Evolutionary conservation across 2,113 vertebrate genomes (phyloP).

Genomic region (Panthera tigris): DNA sequence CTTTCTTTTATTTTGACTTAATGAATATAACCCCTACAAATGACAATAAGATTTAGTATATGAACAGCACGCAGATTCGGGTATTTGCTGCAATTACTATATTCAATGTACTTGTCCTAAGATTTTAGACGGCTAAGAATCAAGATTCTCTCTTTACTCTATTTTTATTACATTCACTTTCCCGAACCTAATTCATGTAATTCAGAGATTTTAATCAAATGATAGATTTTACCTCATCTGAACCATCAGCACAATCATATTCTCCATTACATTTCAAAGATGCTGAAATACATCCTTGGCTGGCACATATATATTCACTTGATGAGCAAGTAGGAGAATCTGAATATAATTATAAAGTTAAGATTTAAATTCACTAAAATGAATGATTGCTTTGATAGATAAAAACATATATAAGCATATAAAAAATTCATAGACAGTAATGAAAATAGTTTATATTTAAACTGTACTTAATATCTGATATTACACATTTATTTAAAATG

Average conservation of each 20-base stretch:
- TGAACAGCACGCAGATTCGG: background rate
- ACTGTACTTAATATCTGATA: background rate
- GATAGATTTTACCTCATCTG: slow-evolving; percentile 93
- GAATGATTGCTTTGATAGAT: background rate
- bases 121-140: background rate
- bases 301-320: slow-evolving; percentile 95
- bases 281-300: slow-evolving; percentile 93
- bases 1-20: slow-evolving; percentile 27
- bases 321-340: slow-evolving; percentile 94
- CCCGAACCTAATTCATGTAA: background rate
- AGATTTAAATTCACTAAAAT: slow-evolving; percentile 13
- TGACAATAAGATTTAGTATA: background rate
- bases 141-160: background rate
- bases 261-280: slow-evolving; percentile 95
- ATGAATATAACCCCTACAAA: background rate
- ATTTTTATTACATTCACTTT: slow-evolving; percentile 12
- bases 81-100: background rate
- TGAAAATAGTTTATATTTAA: background rate
- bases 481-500: slow-evolving; percentile 11
- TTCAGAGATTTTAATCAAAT: slow-evolving; percentile 45
- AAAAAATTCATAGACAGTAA: background rate
- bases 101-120: background rate
- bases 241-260: slow-evolving; percentile 95
- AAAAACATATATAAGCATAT: background rate
- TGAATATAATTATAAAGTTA: slow-evolving; percentile 82